Base-by-base conservation (phyloP, 1,140 invertebrate species). In the Pseudomyrmex sp. region DNA sequence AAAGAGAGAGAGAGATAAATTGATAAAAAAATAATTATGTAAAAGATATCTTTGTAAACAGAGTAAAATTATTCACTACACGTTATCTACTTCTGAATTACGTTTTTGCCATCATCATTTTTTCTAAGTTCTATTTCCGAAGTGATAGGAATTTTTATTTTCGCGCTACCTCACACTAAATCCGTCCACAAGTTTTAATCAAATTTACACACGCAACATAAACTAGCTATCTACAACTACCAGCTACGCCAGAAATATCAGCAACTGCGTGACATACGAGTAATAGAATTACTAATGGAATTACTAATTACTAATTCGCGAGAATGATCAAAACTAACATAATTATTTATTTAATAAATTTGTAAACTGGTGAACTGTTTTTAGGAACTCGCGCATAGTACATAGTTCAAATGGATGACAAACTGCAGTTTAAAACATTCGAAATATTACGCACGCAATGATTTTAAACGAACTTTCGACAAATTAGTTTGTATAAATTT, bases 211-310 rank as follows among this genome's bases (percentile, higher is more conserved):
- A 72, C 76, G 52, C 66, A 72, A 72, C 12, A 9, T 72, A 70
- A 80, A 80, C 76, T 72, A 80, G 72, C 54, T 79, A 70, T 70
- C 20, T 80, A 72, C 56, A 54, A 61, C 74, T 76, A 76, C 61
- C 44, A 26, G 26, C 66, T 72, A n/a, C 23, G 46, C n/a, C 54
- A 20, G 65, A 80, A 80, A 72, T 80, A 80, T 70, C 66, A 80
- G 20, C 74, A 20, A 15, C 9, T 61, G 44, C n/a, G 65, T 48
- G 54, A 59, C 65, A 20, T 46, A 8, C 23, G 20, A 26, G 23
- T 8, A 61, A 18, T 20, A 59, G 44, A 59, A 72, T 70, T 80
- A 26, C 26, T 0, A 3, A 72, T 50, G 1, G 20, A 23, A 23
- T 23, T 23, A 23, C 20, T 23, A 23, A 23, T 18, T 59, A 48